A percentile compares a stretch with the other conserved stretches of the same genome.
phyloP scores from a whole-genome alignment of 1,140 invertebrate genomes.

The Drosophila leontia region DNA sequence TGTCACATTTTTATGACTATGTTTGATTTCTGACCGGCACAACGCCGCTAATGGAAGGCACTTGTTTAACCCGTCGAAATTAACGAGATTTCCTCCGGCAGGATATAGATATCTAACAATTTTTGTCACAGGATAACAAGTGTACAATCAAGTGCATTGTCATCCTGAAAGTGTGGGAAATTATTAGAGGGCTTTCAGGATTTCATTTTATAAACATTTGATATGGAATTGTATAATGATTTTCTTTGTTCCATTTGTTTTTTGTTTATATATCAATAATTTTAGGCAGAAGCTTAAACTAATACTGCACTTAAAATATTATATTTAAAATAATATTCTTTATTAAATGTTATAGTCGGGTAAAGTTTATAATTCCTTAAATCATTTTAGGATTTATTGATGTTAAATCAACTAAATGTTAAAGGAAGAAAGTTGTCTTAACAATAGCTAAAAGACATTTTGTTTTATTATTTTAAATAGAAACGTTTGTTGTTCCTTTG shows the following conservation, averaged over 20 bases:
- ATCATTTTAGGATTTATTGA: neutral
- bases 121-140: conserved; percentile 29
- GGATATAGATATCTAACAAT: conserved; percentile 17
- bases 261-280: neutral
- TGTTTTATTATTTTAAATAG: neutral
- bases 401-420: neutral
- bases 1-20: conserved; percentile 83
- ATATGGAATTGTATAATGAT: neutral
- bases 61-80: conserved; percentile 68
- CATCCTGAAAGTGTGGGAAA: conserved; percentile 40
- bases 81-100: conserved; percentile 57
- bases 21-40: conserved; percentile 73
- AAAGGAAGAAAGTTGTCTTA: neutral
- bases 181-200: neutral
- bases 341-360: neutral
- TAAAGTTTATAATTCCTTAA: neutral
- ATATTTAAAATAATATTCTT: too few species aligned
- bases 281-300: too few species aligned
- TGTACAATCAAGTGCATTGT: conserved; percentile 27
- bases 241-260: neutral
- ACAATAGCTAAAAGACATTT: neutral
- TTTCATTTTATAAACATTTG: neutral
- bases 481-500: neutral
- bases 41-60: conserved; percentile 76
- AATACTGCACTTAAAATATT: too few species aligned